Evolutionary conservation across 2,888 invertebrate species (phyloP).

Genomic region (Ophion slaviceki): DNA sequence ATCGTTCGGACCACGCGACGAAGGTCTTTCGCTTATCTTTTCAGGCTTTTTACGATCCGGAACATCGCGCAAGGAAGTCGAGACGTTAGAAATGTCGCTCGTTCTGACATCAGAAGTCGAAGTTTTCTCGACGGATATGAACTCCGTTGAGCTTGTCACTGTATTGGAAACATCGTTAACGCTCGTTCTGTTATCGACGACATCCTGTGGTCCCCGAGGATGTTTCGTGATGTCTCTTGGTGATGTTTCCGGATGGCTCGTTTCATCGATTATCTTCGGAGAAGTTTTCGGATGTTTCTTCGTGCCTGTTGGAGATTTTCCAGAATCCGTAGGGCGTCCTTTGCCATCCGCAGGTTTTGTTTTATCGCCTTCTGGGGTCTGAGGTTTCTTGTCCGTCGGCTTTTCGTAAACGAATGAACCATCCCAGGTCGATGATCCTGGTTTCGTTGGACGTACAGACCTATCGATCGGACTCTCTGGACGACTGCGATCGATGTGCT

Average conservation of each 20-base stretch:
- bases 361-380: conserved; percentile 60
- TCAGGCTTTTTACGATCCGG: conserved; percentile 38
- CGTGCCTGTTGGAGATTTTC: neutral
- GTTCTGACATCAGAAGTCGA: conserved; percentile 64
- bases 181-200: conserved; percentile 49
- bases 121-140: conserved; percentile 64
- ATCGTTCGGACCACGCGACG: conserved; percentile 42
- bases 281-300: conserved; percentile 50
- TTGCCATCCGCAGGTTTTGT: conserved; percentile 60
- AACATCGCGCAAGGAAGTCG: conserved; percentile 55
- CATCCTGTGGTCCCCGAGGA: conserved; percentile 48
- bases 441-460: conserved; percentile 72
- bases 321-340: conserved; percentile 68
- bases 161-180: conserved; percentile 57
- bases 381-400: conserved; percentile 57
- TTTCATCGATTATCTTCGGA: conserved; percentile 58
- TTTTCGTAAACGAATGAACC: conserved; percentile 77
- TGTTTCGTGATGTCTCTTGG: conserved; percentile 28
- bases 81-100: conserved; percentile 62
- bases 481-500: conserved; percentile 4
- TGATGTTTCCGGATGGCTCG: conserved; percentile 57
- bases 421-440: conserved; percentile 79
- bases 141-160: conserved; percentile 57
- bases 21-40: conserved; percentile 34
- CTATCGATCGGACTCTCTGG: conserved; percentile 69